Percentiles rank a stretch among this genome's conserved stretches.
phyloP scores from a whole-genome alignment of 2,113 vertebrate species.

The Buteo buteo region DNA sequence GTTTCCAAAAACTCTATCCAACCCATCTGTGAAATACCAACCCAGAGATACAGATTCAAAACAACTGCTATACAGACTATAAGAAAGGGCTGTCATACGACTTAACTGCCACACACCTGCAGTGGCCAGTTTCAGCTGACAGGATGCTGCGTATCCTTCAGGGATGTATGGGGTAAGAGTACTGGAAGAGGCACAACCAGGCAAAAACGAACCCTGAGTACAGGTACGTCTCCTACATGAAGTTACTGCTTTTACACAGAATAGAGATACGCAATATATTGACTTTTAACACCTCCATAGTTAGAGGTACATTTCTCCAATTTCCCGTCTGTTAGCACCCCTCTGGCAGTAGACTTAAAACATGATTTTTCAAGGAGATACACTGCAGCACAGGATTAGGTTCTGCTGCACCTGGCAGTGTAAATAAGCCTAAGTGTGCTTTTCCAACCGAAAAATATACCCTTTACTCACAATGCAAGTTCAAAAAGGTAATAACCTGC shows the following conservation, averaged over 20 bases:
- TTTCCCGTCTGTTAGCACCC: not conserved
- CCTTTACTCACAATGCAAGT: not conserved
- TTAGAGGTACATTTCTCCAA: not conserved
- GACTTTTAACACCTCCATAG: not conserved
- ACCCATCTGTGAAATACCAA: not conserved
- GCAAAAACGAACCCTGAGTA: not conserved
- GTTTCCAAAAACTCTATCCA: not conserved
- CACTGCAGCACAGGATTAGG: not conserved
- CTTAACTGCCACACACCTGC: not conserved
- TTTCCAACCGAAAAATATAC: not conserved
- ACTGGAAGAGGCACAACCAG: not conserved
- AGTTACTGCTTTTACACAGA: not conserved
- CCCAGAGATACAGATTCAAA: not conserved
- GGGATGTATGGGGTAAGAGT: not conserved
- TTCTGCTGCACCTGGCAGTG: not conserved
- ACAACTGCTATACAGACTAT: not conserved
- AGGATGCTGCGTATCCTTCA: not conserved
- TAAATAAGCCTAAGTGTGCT: not conserved
- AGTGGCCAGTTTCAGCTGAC: not conserved
- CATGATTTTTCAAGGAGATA: not conserved
- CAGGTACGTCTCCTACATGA: accelerated
- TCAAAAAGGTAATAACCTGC: not conserved
- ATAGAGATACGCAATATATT: accelerated
- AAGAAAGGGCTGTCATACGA: accelerated
- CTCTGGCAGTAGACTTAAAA: not conserved